A percentile compares a stretch with the other conserved stretches of the same genome.
phyloP scores from a whole-genome alignment of 2,888 invertebrate species.

The Dolichopus griseipennis region DNA sequence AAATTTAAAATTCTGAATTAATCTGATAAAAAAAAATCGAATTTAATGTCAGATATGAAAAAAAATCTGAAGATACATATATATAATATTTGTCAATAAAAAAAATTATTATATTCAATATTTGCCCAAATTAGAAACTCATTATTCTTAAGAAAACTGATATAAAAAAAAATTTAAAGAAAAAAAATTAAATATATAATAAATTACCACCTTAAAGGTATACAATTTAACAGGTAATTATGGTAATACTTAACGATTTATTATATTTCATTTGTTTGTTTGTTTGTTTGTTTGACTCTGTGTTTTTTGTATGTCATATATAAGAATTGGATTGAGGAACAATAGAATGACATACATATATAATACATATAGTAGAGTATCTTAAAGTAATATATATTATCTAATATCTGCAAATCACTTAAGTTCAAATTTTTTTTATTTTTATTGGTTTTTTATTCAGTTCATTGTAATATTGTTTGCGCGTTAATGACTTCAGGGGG shows the following conservation, averaged over 20 bases:
- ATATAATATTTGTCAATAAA: no score
- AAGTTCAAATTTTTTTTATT: no score
- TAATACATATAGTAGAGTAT: no score
- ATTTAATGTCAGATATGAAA: neutral
- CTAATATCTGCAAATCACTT: no score
- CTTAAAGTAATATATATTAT: no score
- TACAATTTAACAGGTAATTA: neutral
- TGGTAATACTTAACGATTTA: neutral
- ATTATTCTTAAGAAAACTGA: neutral
- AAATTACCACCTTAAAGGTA: constrained; percentile 5
- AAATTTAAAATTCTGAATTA: neutral
- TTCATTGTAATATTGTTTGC: no score
- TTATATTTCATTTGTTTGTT: neutral
- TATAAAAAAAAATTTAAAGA: neutral
- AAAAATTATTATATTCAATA: neutral
- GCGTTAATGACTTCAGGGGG: no score
- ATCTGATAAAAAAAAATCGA: neutral
- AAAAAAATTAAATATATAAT: neutral
- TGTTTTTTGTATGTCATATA: no score
- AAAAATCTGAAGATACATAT: neutral
- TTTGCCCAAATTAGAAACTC: neutral
- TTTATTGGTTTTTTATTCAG: no score
- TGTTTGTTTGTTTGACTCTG: no score
- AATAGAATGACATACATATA: no score
- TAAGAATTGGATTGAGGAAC: no score